phyloP scores from a whole-genome alignment of 2,888 invertebrate genomes.

The Pseudeuparius sepicola region DNA sequence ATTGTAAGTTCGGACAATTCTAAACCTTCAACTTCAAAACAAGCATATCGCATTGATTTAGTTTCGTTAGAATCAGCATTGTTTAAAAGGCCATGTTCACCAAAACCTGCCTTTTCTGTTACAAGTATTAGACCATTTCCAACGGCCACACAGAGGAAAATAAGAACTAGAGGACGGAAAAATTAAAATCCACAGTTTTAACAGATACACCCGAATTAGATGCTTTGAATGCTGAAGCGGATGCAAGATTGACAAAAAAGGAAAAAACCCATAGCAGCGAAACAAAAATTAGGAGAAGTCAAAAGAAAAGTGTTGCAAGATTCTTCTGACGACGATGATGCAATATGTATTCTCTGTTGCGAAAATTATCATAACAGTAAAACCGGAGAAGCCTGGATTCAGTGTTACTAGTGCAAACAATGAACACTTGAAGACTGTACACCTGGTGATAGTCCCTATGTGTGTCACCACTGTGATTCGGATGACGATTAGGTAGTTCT shows the following conservation, averaged over 20 bases:
- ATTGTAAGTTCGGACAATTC: no score
- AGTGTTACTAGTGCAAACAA: not conserved
- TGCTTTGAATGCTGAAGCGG: not conserved
- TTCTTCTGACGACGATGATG: no score
- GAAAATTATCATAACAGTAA: not conserved
- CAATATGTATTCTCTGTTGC: no score
- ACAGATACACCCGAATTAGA: conserved; percentile 9
- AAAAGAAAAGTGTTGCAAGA: no score
- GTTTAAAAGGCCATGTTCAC: not conserved
- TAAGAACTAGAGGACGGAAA: not conserved
- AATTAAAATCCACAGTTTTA: conserved; percentile 9
- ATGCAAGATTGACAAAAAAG: not conserved
- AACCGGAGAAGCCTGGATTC: conserved; percentile 1
- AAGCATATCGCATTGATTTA: no score
- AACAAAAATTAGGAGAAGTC: no score
- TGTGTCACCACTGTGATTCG: no score
- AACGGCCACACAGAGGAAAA: conserved; percentile 5
- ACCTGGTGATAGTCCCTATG: no score
- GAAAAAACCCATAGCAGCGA: no score
- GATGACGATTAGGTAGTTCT: no score
- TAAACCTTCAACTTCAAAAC: no score
- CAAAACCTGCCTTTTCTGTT: conserved; percentile 2
- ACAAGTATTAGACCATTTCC: conserved; percentile 3
- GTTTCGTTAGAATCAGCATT: no score
- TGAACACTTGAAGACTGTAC: conserved; percentile 1